Evolutionary conservation across 2,113 vertebrate genomes (phyloP).

Genomic region (Archocentrus centrarchus): DNA sequence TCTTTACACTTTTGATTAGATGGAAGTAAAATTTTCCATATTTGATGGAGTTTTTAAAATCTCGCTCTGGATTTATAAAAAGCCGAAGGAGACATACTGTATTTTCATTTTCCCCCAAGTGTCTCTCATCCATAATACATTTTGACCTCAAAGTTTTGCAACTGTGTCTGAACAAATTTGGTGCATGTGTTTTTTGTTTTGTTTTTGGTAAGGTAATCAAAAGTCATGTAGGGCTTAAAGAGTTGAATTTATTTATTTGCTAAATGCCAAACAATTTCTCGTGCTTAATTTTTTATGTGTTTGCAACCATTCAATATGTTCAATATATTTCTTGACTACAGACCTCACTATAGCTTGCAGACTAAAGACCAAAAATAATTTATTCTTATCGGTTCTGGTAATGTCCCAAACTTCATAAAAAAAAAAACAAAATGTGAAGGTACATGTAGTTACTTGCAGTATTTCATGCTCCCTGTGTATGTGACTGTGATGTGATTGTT

Average conservation of each 20-base stretch:
- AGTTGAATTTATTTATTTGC: too few relatives aligned
- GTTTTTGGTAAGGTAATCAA: neutral
- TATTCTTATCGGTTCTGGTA: neutral
- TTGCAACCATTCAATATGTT: neutral
- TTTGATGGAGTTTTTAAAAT: neutral
- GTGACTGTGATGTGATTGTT: neutral
- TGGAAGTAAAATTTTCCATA: neutral
- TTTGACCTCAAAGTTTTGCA: neutral
- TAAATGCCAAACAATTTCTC: too few relatives aligned
- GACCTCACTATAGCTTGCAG: neutral
- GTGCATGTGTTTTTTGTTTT: too few relatives aligned
- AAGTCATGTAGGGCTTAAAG: too few relatives aligned
- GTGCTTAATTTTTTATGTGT: neutral
- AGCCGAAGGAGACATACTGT: neutral
- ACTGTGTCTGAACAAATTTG: neutral
- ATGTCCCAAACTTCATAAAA: neutral
- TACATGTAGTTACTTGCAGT: neutral
- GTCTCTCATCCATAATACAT: neutral
- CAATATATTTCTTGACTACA: neutral
- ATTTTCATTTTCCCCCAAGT: neutral
- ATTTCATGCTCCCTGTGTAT: neutral
- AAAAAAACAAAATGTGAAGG: neutral
- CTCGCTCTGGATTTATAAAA: neutral
- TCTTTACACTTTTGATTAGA: neutral
- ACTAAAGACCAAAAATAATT: neutral